Base-by-base conservation (phyloP, 2,888 invertebrate genomes). In the Malthinus seriepunctatus region DNA sequence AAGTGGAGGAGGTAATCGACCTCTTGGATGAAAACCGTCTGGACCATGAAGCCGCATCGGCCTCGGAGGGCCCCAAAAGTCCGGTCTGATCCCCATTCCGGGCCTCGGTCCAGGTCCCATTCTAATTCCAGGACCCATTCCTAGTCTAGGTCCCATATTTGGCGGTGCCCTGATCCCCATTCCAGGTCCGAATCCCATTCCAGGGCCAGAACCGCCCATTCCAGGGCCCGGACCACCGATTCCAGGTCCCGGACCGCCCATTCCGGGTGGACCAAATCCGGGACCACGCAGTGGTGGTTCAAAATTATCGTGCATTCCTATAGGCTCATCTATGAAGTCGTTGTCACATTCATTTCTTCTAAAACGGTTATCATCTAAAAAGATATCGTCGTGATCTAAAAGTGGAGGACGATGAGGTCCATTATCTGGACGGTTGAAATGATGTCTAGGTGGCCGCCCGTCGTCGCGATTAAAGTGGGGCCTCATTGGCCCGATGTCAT, bases 191-290 rank as follows among this genome's bases (percentile, higher is more conserved):
- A 12, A 10, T n/a, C 33, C 32, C 33, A 47, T 33, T 33, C 14
- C 9, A 1, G 32, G 32, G 10, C 51, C 50, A 0, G 12, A 11
- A n/a, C 76, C 69, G 10, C 45, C 46, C 2, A 73, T 71, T 60
- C 77, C 77, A 56, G 71, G 66, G 11, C 71, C 74, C n/a, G 70
- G 70, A 78, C 23, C 76, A n/a, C n/a, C n/a, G n/a, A n/a, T n/a
- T 31, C 76, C 78, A 58, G 77, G 78, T 7, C 71, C 73, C 14
- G 79, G 77, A 1, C 78, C 78, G 34, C 76, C 77, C 63, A 50
- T 35, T 14, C 75, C 5, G 70, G 73, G 0, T 55, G 57, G 38
- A 12, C 61, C 58, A 23, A 23, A 23, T 23, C 23, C 23, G 2
- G 23, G 23, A 23, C 23, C 23, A 5, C 64, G 56, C 48, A 62